A percentile compares a stretch with the other conserved stretches of the same genome.
Evolutionary conservation across 2,888 invertebrate species (phyloP).

Genomic region (Meandrusa payeni): DNA sequence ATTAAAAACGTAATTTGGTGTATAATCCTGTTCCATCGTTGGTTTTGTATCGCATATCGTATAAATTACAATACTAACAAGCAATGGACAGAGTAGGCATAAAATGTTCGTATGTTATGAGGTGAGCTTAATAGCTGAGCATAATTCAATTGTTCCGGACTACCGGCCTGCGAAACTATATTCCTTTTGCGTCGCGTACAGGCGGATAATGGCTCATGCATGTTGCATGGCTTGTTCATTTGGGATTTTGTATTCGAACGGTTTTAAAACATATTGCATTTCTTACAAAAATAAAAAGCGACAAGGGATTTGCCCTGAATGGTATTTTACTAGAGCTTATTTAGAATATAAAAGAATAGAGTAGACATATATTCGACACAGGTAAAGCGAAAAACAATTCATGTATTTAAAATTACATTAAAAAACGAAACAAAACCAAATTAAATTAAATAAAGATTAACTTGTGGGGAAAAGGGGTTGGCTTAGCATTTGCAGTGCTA

Average conservation of each 20-base stretch:
- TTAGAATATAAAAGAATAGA: too few relatives aligned
- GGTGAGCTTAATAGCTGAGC: slow-evolving; percentile 60
- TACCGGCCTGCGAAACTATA: slow-evolving; percentile 62
- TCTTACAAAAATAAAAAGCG: too few relatives aligned
- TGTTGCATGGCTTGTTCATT: slow-evolving; percentile 8
- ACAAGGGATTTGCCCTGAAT: too few relatives aligned
- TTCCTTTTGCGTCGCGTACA: slow-evolving; percentile 49
- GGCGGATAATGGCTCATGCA: slow-evolving; percentile 27
- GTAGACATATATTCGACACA: too few relatives aligned
- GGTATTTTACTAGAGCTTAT: too few relatives aligned
- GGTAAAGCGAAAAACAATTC: too few relatives aligned
- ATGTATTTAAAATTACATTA: too few relatives aligned
- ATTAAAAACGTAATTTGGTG: slow-evolving; percentile 6
- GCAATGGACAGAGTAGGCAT: slow-evolving; percentile 44
- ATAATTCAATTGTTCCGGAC: slow-evolving; percentile 70
- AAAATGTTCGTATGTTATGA: slow-evolving; percentile 40
- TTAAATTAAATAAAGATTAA: too few relatives aligned
- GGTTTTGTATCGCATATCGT: slow-evolving; percentile 23
- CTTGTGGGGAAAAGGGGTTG: too few relatives aligned
- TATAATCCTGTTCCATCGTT: slow-evolving; percentile 16
- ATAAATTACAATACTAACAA: slow-evolving; percentile 46
- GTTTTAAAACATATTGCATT: background rate
- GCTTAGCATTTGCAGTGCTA: too few relatives aligned
- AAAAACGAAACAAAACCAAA: too few relatives aligned
- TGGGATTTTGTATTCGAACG: background rate